These are phyloP conservation scores for Drosophila repletoides DNA, from an alignment of 1,140 invertebrate species.

Conservation along the genomic window DNA sequence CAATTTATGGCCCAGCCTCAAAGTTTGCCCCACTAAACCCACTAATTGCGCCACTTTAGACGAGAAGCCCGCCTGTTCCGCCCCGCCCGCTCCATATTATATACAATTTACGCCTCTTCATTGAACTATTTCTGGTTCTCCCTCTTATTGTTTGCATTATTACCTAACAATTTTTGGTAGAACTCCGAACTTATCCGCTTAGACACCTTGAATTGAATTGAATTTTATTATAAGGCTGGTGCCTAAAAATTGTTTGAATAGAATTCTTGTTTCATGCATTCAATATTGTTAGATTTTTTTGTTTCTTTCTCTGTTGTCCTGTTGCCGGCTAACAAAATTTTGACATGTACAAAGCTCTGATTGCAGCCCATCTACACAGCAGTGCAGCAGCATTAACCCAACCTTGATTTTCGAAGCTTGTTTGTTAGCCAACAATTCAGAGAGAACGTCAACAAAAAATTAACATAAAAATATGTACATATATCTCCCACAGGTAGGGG, in stretches of 20 bases:
- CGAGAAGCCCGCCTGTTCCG: too few relatives aligned
- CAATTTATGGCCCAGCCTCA: slow-evolving; percentile 56
- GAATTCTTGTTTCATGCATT: slow-evolving; percentile 23
- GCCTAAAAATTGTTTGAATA: background rate
- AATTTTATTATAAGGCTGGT: background rate
- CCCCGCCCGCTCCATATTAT: slow-evolving; percentile 42
- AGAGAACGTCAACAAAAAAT: slow-evolving; percentile 3
- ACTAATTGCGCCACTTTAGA: slow-evolving; percentile 74
- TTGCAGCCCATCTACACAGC: slow-evolving; percentile 27
- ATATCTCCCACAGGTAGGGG: too few relatives aligned
- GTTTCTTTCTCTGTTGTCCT: background rate
- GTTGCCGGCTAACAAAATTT: too few relatives aligned
- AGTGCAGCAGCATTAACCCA: background rate
- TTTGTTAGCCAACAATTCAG: slow-evolving; percentile 51
- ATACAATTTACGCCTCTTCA: slow-evolving; percentile 54
- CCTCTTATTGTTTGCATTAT: slow-evolving; percentile 73
- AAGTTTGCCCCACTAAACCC: slow-evolving; percentile 55
- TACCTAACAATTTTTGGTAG: slow-evolving; percentile 72
- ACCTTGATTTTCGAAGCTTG: background rate
- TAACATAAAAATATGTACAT: too few relatives aligned
- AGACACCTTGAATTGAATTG: background rate
- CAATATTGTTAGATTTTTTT: background rate
- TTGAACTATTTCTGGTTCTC: slow-evolving; percentile 35
- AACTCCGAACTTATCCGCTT: too few relatives aligned
- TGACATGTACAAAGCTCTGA: slow-evolving; percentile 64